A percentile compares a stretch with the other conserved stretches of the same genome.
Evolutionary conservation across 30 jellyfish, hydroid and myxozoan species (phyloP).

Genomic region (Mastigias papua): DNA sequence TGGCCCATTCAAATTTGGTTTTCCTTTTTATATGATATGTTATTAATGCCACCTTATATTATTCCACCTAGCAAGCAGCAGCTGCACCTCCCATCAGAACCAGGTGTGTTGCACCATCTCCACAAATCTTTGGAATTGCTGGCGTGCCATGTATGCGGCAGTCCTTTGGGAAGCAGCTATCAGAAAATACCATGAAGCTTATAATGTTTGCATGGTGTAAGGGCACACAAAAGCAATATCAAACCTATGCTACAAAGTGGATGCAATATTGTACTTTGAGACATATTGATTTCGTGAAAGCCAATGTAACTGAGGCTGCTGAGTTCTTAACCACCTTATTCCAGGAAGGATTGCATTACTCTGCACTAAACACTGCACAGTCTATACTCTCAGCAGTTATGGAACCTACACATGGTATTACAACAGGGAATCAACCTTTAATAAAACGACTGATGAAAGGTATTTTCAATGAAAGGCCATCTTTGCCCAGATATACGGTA

Average conservation of each 20-base stretch:
- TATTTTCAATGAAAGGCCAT: background rate
- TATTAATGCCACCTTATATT: conserved; percentile 2
- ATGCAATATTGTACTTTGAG: background rate
- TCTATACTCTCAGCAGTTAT: conserved; percentile 16
- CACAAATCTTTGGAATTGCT: conserved; percentile 24
- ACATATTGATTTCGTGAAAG: background rate
- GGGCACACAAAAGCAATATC: conserved; percentile 1
- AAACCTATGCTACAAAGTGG: background rate
- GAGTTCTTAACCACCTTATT: conserved; percentile 20
- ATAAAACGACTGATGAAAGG: background rate
- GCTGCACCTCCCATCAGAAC: conserved; percentile 30
- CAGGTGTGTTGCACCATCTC: conserved; percentile 39
- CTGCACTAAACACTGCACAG: conserved; percentile 20
- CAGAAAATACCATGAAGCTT: conserved; percentile 1
- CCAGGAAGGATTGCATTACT: conserved; percentile 21
- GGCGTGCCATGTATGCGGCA: conserved; percentile 39
- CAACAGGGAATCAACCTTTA: background rate
- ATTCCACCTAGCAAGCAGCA: conserved; percentile 45
- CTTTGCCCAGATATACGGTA: background rate
- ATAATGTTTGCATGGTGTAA: conserved; percentile 10
- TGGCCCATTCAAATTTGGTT: conserved; percentile 72
- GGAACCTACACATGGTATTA: background rate
- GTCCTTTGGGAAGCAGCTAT: background rate
- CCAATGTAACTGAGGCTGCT: background rate
- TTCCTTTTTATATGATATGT: background rate